phyloP scores from a whole-genome alignment of 2,113 vertebrate species.

The Ranitomeya variabilis region DNA sequence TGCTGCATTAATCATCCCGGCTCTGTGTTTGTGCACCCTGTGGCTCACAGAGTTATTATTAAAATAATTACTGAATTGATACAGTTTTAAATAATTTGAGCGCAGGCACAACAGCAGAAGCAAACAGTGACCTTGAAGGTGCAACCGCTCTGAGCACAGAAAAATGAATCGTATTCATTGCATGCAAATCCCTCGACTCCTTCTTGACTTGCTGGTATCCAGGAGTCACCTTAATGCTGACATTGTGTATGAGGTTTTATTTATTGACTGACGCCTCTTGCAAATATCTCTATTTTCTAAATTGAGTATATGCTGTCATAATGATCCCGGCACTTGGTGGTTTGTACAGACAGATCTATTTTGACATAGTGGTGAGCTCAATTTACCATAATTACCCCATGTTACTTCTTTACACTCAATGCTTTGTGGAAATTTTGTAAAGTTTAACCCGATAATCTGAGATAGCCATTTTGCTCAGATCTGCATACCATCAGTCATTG shows the following conservation, averaged over 20 bases:
- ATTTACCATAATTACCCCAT: constrained; percentile 49
- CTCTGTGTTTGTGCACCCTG: constrained; percentile 33
- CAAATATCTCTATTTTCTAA: constrained; percentile 40
- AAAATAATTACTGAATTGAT: constrained; percentile 49
- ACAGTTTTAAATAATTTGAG: constrained; percentile 44
- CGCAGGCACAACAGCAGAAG: constrained; percentile 21
- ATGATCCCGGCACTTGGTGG: constrained; percentile 40
- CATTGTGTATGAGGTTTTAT: constrained; percentile 46
- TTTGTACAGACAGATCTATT: constrained; percentile 52
- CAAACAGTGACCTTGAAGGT: constrained; percentile 35
- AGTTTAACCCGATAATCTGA: constrained; percentile 38
- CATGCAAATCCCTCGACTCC: constrained; percentile 30
- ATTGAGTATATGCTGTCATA: constrained; percentile 38
- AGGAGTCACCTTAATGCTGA: constrained; percentile 33
- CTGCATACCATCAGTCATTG: constrained; percentile 48
- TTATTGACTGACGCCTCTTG: constrained; percentile 37
- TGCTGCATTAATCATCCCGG: constrained; percentile 36
- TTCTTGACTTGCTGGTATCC: constrained; percentile 24
- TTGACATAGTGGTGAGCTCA: constrained; percentile 40
- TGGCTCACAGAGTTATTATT: constrained; percentile 44
- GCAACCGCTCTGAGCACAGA: not conserved
- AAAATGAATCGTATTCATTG: constrained; percentile 42
- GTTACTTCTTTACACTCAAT: constrained; percentile 15
- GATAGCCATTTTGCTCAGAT: constrained; percentile 25
- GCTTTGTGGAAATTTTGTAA: constrained; percentile 41